phyloP scores from a whole-genome alignment of 1,140 invertebrate genomes.

The Leptopilina boulardi region DNA sequence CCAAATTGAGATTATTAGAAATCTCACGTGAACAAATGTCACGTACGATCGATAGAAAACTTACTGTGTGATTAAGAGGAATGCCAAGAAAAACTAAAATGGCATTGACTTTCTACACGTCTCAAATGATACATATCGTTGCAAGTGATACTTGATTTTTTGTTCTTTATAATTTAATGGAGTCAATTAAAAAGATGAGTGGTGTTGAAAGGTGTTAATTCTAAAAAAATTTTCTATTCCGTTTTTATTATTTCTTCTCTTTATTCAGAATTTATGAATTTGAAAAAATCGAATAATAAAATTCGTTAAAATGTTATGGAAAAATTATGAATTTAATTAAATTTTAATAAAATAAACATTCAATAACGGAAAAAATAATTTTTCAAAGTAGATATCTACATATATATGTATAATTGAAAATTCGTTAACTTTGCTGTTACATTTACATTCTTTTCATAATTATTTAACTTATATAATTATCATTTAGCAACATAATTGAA shows the following conservation, averaged over 20 bases:
- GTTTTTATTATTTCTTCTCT: too few relatives aligned
- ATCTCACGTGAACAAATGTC: conserved; percentile 5
- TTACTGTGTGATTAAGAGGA: conserved; percentile 1
- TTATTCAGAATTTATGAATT: too few relatives aligned
- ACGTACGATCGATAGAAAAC: conserved; percentile 1
- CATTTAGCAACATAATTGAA: background rate
- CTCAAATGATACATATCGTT: background rate
- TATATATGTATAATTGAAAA: background rate
- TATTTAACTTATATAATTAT: background rate
- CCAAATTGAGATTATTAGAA: background rate
- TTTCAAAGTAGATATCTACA: too few relatives aligned
- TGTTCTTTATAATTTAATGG: background rate
- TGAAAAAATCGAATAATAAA: too few relatives aligned
- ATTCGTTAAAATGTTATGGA: too few relatives aligned
- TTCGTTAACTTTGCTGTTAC: background rate
- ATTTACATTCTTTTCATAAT: background rate
- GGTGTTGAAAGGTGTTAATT: too few relatives aligned
- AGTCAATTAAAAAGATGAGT: background rate
- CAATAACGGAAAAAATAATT: too few relatives aligned
- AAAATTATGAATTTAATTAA: too few relatives aligned
- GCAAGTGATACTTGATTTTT: background rate
- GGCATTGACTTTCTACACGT: conserved; percentile 12
- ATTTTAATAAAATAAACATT: too few relatives aligned
- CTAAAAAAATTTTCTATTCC: too few relatives aligned
- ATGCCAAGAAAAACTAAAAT: conserved; percentile 12